phyloP scores from a whole-genome alignment of 2,797 vertebrate species.

The Muscicapa striata region DNA sequence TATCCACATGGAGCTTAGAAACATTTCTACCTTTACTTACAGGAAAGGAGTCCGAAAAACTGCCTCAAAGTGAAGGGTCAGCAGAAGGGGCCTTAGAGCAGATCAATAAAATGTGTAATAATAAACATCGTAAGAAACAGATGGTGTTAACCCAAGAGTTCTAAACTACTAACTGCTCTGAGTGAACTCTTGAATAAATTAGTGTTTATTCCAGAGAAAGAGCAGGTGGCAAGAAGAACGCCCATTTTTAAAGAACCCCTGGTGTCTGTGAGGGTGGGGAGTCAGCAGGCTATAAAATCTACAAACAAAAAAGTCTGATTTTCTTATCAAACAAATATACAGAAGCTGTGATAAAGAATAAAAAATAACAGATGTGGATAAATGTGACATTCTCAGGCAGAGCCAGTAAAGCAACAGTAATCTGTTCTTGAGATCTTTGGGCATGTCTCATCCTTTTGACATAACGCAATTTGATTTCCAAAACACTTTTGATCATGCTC shows the following conservation, averaged over 20 bases:
- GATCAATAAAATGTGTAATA: conserved; percentile 1
- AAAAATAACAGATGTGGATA: background rate
- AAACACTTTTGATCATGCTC: background rate
- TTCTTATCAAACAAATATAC: background rate
- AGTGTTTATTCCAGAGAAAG: background rate
- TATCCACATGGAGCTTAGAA: background rate
- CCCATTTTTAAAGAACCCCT: background rate
- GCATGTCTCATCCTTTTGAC: background rate
- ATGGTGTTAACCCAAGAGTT: conserved; percentile 4
- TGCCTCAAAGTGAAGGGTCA: background rate
- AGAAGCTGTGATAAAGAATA: background rate
- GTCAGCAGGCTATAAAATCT: background rate
- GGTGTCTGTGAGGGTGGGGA: rapidly evolving
- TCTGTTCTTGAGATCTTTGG: background rate
- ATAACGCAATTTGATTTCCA: background rate
- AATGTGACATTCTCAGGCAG: background rate
- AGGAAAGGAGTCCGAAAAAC: background rate
- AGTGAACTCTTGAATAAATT: background rate
- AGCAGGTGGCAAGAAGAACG: background rate
- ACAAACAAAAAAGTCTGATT: background rate
- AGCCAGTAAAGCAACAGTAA: background rate
- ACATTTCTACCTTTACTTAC: background rate
- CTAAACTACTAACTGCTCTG: background rate
- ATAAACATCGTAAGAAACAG: background rate
- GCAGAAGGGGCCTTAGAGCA: conserved; percentile 7